Percentiles rank a stretch among this genome's conserved stretches.
These are phyloP conservation scores for Pseudomyrmex cubaensis DNA, from an alignment of 1,140 invertebrate species.

Conservation along the genomic window DNA sequence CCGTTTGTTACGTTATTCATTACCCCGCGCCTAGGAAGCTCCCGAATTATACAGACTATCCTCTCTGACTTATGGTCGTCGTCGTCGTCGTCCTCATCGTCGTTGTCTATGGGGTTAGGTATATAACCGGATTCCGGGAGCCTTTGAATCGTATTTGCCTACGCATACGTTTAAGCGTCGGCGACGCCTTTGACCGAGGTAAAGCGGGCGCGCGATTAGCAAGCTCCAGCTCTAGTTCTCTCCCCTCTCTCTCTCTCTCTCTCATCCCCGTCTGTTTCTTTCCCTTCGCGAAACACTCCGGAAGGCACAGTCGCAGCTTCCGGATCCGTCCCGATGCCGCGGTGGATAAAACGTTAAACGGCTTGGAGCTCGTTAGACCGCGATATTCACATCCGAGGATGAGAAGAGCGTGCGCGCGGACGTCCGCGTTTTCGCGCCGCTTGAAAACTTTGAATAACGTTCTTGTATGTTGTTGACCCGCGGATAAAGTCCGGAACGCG, in stretches of 20 bases:
- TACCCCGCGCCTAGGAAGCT: conserved; percentile 32
- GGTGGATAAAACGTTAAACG: conserved; percentile 47
- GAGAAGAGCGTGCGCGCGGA: conserved; percentile 7
- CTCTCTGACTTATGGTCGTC: conserved; percentile 21
- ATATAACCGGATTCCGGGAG: background rate
- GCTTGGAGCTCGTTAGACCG: conserved; percentile 50
- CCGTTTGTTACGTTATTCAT: conserved; percentile 60
- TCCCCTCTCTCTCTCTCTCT: too few species aligned
- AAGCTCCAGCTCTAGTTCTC: background rate
- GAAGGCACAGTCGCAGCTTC: conserved; percentile 25
- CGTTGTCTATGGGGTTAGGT: too few species aligned
- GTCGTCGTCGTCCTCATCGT: background rate
- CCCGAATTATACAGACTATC: conserved; percentile 51
- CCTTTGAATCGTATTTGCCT: conserved; percentile 55
- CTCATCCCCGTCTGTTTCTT: too few species aligned
- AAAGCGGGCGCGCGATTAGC: conserved; percentile 47
- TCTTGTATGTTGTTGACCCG: conserved; percentile 8
- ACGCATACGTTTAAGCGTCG: conserved; percentile 39
- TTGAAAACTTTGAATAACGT: conserved; percentile 47
- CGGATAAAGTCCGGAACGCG: background rate
- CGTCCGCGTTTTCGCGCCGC: conserved; percentile 22
- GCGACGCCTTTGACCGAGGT: conserved; percentile 29
- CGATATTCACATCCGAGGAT: conserved; percentile 19
- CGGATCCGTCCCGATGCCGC: conserved; percentile 1
- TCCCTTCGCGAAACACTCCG: background rate